Percentiles rank a stretch among this genome's conserved stretches.
phyloP scores from a whole-genome alignment of 1,140 invertebrate species.

The Euwallacea fornicatus region DNA sequence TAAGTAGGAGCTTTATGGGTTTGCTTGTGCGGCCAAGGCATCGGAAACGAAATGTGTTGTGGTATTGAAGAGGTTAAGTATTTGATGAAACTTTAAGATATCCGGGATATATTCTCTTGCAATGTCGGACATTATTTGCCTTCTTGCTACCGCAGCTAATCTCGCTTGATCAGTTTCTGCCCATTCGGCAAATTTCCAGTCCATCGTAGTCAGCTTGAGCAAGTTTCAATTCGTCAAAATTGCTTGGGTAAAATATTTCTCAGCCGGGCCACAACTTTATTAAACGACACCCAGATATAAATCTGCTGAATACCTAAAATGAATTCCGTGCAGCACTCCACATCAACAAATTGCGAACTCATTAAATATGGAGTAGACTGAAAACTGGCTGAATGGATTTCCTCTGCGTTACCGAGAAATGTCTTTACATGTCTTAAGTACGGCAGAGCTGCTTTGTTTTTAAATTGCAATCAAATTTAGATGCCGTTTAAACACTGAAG shows the following conservation, averaged over 20 bases:
- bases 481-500: background rate
- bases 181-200: background rate
- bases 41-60: no score
- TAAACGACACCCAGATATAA: background rate
- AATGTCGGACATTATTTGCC: no score
- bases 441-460: background rate
- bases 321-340: background rate
- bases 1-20: background rate
- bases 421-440: background rate
- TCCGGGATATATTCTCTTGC: no score
- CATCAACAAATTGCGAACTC: slow-evolving; percentile 2
- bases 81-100: no score
- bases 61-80: no score
- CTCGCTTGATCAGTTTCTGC: background rate
- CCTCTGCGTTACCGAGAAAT: background rate
- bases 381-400: background rate
- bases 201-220: background rate
- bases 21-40: background rate
- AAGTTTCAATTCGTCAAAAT: slow-evolving; percentile 3
- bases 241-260: background rate
- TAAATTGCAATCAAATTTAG: background rate
- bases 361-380: slow-evolving; percentile 1
- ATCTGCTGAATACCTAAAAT: slow-evolving; percentile 1
- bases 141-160: no score
- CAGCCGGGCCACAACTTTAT: background rate